These are phyloP conservation scores for Ophioninae sp. DNA, from an alignment of 2,888 invertebrate genomes.

Conservation along the genomic window DNA sequence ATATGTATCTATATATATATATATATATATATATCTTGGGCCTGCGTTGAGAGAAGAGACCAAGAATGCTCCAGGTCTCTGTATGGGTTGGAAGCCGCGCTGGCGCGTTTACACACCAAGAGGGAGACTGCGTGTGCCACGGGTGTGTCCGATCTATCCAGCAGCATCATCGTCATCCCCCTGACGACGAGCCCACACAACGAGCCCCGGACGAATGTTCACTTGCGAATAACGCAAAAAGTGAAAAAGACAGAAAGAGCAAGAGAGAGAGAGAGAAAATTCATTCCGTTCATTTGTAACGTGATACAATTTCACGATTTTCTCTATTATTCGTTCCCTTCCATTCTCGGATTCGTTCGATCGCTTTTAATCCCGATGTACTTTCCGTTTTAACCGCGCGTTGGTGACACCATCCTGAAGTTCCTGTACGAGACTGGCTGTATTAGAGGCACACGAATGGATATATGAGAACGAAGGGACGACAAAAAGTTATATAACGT, in stretches of 20 bases:
- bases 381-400: slow-evolving; percentile 47
- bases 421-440: not conserved
- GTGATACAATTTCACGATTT: slow-evolving; percentile 44
- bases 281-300: slow-evolving; percentile 26
- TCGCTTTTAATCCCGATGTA: slow-evolving; percentile 18
- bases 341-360: slow-evolving; percentile 29
- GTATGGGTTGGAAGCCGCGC: slow-evolving; percentile 34
- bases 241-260: slow-evolving; percentile 12
- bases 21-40: slow-evolving; percentile 26
- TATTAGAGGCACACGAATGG: not conserved
- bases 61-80: slow-evolving; percentile 9
- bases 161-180: slow-evolving; percentile 50
- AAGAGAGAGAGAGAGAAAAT: slow-evolving; percentile 2
- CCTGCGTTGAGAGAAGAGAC: slow-evolving; percentile 36
- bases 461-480: not conserved
- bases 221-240: not conserved
- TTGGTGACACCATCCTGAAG: not conserved
- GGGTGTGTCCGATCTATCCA: slow-evolving; percentile 77
- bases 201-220: slow-evolving; percentile 5
- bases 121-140: slow-evolving; percentile 63
- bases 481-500: slow-evolving; percentile 34
- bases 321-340: slow-evolving; percentile 42
- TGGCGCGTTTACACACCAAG: slow-evolving; percentile 47
- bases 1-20: slow-evolving; percentile 20
- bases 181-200: slow-evolving; percentile 30